Evolutionary conservation across 2,888 invertebrate species (phyloP), one percentile per base, ranked within the genome.

Genomic region (Empis stercorea): DNA sequence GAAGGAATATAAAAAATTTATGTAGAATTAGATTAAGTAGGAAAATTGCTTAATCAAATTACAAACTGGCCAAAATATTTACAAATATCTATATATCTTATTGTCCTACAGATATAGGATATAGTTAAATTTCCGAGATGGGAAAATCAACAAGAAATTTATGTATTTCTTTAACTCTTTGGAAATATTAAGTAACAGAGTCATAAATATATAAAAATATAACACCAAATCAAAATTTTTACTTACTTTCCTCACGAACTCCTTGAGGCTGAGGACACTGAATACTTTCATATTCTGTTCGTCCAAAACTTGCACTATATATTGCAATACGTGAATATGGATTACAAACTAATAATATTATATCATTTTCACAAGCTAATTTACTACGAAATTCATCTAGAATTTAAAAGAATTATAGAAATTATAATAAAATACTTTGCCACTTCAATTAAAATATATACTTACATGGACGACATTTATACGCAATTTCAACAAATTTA

Each of bases 401-500:
- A 59, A 75, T 75, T 23, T 36, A 7, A 34, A 34, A 34, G n/a
- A n/a, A 27, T 7, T 9, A 27, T 27, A 7, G 3, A 20, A 20
- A 20, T 20, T 27, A 20, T 20, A 34, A 34, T 13, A 3, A 34
- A n/a, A 2, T n/a, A 2, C 7, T 34, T 34, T 13, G 6, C 7
- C 10, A 5, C 3, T 32, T 5, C 4, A 32, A 13, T 34, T 13
- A n/a, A 7, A n/a, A 2, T 34, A 34, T 13, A 34, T 23, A 84
- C 87, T 88, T 76, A 96, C 95, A 89, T 63, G 96, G 96, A 71
- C 89, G 80, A 76, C 96, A 96, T 72, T 94, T 94, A 75, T 92
- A 96, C 57, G 89, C 88, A 52, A 95, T 87, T 73, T 94, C 92
- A 56, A 94, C 87, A 73, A 91, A 93, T 72, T 95, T 93, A 52